A percentile compares a stretch with the other conserved stretches of the same genome.
phyloP scores from a whole-genome alignment of 2,797 vertebrate species.

The Hypotaenidia okinawae region DNA sequence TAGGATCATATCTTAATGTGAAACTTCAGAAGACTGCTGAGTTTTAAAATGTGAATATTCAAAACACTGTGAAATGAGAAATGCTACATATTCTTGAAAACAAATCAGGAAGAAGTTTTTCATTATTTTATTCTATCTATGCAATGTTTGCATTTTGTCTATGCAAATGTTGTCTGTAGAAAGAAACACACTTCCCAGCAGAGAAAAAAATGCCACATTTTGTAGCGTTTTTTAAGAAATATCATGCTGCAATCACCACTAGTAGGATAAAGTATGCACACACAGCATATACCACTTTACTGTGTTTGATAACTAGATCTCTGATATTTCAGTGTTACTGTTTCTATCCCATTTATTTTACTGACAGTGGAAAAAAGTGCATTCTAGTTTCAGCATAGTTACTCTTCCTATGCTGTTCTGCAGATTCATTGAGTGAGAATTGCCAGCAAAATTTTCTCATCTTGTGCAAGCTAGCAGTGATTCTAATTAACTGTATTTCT shows the following conservation, averaged over 20 bases:
- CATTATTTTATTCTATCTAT: neutral
- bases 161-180: neutral
- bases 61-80: neutral
- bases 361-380: neutral
- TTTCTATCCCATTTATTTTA: neutral
- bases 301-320: neutral
- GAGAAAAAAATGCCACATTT: neutral
- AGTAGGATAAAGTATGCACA: neutral
- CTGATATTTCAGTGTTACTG: neutral
- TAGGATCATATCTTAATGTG: neutral
- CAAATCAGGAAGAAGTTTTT: neutral
- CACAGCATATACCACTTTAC: neutral
- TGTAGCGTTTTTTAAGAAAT: neutral
- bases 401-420: neutral
- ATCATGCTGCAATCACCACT: neutral
- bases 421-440: neutral
- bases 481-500: neutral
- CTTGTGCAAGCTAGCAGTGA: neutral
- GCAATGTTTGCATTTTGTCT: neutral
- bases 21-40: neutral
- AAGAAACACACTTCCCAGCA: neutral
- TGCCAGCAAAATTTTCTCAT: neutral
- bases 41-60: neutral
- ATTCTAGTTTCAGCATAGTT: neutral
- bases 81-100: neutral